phyloP scores from a whole-genome alignment of 2,888 invertebrate species.

The Parelbella ahira region DNA sequence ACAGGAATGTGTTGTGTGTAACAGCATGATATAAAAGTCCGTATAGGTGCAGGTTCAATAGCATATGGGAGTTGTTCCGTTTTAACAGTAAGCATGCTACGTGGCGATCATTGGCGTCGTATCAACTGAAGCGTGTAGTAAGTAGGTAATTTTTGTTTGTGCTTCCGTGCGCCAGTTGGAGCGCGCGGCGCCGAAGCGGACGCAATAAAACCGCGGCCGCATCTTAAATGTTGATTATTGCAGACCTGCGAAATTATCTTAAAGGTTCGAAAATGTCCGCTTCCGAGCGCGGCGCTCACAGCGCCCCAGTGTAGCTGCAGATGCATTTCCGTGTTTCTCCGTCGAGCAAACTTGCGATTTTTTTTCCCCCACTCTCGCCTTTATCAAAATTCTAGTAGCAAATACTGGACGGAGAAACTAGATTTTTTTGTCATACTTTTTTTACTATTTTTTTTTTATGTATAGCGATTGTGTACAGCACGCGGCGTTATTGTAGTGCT shows the following conservation, averaged over 20 bases:
- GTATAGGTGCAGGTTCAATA: too few relatives aligned
- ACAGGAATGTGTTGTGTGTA: too few relatives aligned
- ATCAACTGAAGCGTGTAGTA: too few relatives aligned
- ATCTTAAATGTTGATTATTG: conserved; percentile 69
- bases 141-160: too few relatives aligned
- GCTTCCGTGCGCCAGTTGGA: too few relatives aligned
- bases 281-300: conserved; percentile 6
- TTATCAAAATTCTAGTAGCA: conserved; percentile 51
- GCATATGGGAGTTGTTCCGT: too few relatives aligned
- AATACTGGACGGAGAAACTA: conserved; percentile 54
- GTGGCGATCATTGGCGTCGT: too few relatives aligned
- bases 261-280: conserved; percentile 77
- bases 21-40: too few relatives aligned
- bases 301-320: conserved; percentile 30
- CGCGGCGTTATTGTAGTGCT: conserved; percentile 38
- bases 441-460: conserved; percentile 37
- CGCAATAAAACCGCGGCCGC: conserved; percentile 72
- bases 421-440: conserved; percentile 15
- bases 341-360: conserved; percentile 55
- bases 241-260: conserved; percentile 65
- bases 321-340: conserved; percentile 42
- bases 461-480: conserved; percentile 40
- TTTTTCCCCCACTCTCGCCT: conserved; percentile 34
- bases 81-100: too few relatives aligned
- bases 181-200: conserved; percentile 65